Base-by-base conservation (phyloP, 2,113 vertebrate species). In the Macaca fascicularis region DNA sequence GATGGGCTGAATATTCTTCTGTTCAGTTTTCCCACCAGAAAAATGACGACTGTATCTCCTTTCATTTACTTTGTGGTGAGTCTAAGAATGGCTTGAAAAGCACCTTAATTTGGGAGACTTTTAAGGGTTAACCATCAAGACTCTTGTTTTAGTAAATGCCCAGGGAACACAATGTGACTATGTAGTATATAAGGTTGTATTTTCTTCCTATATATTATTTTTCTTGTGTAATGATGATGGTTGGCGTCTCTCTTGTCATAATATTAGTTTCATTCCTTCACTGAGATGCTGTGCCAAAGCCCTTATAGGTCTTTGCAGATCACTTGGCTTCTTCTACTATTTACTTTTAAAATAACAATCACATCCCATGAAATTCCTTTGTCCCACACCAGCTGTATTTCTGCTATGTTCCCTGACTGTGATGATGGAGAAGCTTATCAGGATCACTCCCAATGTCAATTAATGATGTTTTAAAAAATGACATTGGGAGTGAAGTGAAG, bases 391-490 rank as follows among this genome's bases (percentile, higher is more conserved):
- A 64, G 89, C n/a, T 89, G 23, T 48, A 82, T 69, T 84, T 50
- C 67, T 52, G 12, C 27, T n/a, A 25, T 87, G 27, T 64, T 94
- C 6, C 30, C 50, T 86, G 82, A 30, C 55, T 9, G 38, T 45
- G 69, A 64, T 50, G 61, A 72, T 75, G 80, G 79, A 9, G 20
- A 92, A 69, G 52, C n/a, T 93, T 90, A 96, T 80, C 87, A 50
- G 55, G 90, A 90, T 76, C 64, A 14, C 57, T 81, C 61, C 55
- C 76, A n/a, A 40, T 38, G 57, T 79, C 95, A 91, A 94, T 97
- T 92, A 95, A 88, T 48, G 72, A 52, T 84, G 75, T 61, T 91
- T 97, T 27, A 80, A 92, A 30, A 94, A 84, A 84, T 89, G 61
- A 97, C 74, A 92, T 0, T 10, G n/a, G 22, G 50, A 30, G 19